Evolutionary conservation across 2,888 invertebrate genomes (phyloP), one percentile per base, ranked within the genome.

Genomic region (Leucozona laternaria): DNA sequence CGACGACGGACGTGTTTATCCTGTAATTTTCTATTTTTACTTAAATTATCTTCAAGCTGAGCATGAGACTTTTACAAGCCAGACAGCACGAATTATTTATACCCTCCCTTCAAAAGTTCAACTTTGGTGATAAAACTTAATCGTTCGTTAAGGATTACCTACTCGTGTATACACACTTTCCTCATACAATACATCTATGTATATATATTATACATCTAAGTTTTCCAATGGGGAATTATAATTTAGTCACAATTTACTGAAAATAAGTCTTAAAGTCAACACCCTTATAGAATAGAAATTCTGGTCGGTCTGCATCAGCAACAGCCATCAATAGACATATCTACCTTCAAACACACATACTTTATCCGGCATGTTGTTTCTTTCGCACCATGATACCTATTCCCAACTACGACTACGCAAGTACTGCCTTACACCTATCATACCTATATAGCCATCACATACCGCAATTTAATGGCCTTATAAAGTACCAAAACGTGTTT

Each of bases 401-500:
- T 15, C n/a, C 28, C 70, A 64, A 48, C 43, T 20, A 31, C 8
- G 3, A 53, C 28, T n/a, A 48, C 17, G 11, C 20, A 4, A 22
- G 34, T 43, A 25, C 25, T 25, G 25, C 17, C 31, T 10, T n/a
- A 28, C 13, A 48, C 45, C 17, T 25, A 57, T 11, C 20, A 31
- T 31, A 48, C 45, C 28, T 15, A 13, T 62, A 25, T 40, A 55
- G 28, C 15, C 72, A 62, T 34, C 57, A 48, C 48, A 73, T 28
- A 66, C 71, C 77, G 48, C 73, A 68, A 58, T 53, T 79, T 86
- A 82, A 86, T 86, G 73, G 86, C 71, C 82, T 82, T 79, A 76
- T 76, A 86, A 86, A 86, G 86, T 86, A 86, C 86, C 76, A 70
- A 86, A 86, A 86, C 86, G 86, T 86, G 86, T 86, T 86, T 79